Percentiles rank a stretch among this genome's conserved stretches.
Evolutionary conservation across 2,113 vertebrate species (phyloP).

Genomic region (Pogonocichla stellata): DNA sequence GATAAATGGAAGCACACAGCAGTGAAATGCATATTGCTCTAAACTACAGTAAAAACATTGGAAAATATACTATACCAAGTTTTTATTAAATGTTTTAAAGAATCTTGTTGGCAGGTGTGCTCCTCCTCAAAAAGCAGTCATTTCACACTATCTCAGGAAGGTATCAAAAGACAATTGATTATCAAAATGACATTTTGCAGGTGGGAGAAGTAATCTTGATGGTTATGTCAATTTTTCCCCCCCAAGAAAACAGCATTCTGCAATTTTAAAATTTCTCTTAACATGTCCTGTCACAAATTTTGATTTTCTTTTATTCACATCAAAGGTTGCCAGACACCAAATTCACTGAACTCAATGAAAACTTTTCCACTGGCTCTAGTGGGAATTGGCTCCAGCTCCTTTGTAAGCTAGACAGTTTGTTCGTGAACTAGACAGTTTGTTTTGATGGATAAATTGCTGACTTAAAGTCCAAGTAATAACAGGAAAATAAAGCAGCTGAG

Average conservation of each 20-base stretch:
- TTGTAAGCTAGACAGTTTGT: constrained; percentile 45
- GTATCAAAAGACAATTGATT: background rate
- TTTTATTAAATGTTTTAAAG: background rate
- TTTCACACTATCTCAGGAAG: background rate
- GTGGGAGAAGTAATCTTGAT: background rate
- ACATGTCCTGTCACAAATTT: background rate
- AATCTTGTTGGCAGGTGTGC: background rate
- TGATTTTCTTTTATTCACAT: background rate
- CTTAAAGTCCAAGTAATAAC: constrained; percentile 17
- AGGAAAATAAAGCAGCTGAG: constrained; percentile 21
- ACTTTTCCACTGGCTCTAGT: constrained; percentile 42
- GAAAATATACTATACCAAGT: background rate
- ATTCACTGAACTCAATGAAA: background rate
- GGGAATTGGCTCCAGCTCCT: constrained; percentile 27
- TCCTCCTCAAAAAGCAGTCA: background rate
- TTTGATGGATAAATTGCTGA: constrained; percentile 43
- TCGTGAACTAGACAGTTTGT: constrained; percentile 40
- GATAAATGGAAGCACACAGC: background rate
- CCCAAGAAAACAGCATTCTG: background rate
- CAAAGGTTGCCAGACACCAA: constrained; percentile 1
- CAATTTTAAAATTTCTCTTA: background rate
- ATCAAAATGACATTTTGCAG: background rate
- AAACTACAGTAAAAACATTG: background rate
- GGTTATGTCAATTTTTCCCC: background rate
- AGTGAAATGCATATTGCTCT: background rate